These are phyloP conservation scores for Molossus molossus DNA, from an alignment of 2,797 vertebrate species.

Conservation along the genomic window DNA sequence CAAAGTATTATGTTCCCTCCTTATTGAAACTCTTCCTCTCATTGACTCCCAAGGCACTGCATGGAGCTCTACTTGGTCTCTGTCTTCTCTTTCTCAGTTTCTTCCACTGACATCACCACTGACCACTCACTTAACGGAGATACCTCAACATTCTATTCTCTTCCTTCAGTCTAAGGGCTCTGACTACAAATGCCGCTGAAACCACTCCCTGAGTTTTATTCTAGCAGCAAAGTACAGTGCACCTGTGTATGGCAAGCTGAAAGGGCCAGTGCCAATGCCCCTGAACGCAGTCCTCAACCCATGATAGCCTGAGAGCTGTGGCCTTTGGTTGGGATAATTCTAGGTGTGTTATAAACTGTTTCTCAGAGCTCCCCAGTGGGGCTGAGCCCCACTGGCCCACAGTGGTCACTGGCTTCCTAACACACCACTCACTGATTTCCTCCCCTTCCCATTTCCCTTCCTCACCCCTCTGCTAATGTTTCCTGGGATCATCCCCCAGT, in stretches of 20 bases:
- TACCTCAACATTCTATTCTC: not conserved
- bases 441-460: not conserved
- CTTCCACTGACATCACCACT: not conserved
- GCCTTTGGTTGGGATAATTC: not conserved
- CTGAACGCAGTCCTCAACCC: not conserved
- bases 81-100: not conserved
- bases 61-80: not conserved
- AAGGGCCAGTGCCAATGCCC: not conserved
- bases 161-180: not conserved
- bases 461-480: not conserved
- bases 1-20: not conserved
- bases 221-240: not conserved
- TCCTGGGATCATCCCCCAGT: not conserved
- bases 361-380: not conserved
- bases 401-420: not conserved
- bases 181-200: not conserved
- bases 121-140: not conserved
- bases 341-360: not conserved
- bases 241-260: not conserved
- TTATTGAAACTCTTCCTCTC: not conserved
- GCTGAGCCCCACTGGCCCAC: not conserved
- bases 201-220: not conserved
- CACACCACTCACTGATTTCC: not conserved
- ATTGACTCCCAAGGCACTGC: not conserved
- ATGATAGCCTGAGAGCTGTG: not conserved